Evolutionary conservation across 2,113 vertebrate species (phyloP).

Genomic region (Phainopepla nitens): DNA sequence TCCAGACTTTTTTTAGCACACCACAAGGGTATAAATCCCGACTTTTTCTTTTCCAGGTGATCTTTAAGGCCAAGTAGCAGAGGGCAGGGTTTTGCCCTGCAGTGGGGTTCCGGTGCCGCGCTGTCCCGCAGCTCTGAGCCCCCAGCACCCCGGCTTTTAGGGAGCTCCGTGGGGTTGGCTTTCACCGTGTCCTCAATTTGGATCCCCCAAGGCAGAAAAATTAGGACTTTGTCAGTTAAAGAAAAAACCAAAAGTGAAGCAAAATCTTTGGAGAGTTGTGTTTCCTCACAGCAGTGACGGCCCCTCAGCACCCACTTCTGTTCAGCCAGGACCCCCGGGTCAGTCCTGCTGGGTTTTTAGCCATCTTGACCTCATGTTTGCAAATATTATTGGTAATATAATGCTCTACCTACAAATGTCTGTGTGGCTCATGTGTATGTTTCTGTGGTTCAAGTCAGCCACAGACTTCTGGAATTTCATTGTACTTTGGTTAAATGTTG

Average conservation of each 20-base stretch:
- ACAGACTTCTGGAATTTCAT: constrained; percentile 58
- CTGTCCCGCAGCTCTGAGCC: neutral
- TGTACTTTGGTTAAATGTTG: constrained; percentile 65
- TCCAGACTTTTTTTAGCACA: neutral
- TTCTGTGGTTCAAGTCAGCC: constrained; percentile 58
- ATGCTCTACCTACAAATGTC: constrained; percentile 62
- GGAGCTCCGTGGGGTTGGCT: neutral
- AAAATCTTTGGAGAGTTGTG: constrained; percentile 16
- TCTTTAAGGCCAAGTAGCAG: neutral
- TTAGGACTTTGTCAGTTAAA: constrained; percentile 29
- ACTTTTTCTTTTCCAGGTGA: constrained; percentile 34
- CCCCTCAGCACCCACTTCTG: constrained; percentile 32
- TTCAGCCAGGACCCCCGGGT: constrained; percentile 44
- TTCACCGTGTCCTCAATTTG: neutral
- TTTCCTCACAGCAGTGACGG: neutral
- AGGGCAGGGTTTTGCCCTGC: neutral
- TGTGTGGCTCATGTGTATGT: constrained; percentile 59
- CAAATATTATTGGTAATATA: constrained; percentile 69
- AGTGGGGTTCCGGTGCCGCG: neutral
- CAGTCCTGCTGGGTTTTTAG: constrained; percentile 56
- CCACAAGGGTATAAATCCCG: constrained; percentile 3
- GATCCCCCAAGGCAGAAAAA: constrained; percentile 44
- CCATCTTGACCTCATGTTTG: constrained; percentile 67
- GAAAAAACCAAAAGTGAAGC: neutral
- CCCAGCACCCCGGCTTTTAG: neutral